Conservation (phyloP, 1,140 invertebrate species). For the Nasonia longicornis region DNA sequence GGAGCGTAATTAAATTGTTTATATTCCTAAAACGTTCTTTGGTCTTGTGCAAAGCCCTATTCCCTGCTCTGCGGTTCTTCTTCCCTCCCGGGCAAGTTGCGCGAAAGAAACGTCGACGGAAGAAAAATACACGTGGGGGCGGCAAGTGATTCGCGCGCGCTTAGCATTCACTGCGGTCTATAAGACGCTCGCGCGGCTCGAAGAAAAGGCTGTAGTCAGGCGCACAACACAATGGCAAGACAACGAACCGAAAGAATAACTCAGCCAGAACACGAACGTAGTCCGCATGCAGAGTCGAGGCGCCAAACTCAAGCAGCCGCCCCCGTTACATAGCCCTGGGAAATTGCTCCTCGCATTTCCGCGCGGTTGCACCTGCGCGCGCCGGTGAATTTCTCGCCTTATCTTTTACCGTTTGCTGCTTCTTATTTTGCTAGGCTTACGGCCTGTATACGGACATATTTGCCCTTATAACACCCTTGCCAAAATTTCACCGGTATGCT, state of each 20-base stretch:
- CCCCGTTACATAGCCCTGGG: slow-evolving; percentile 47
- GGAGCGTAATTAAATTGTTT: slow-evolving; percentile 27
- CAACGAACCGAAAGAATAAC: slow-evolving; percentile 66
- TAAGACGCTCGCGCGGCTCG: slow-evolving; percentile 40
- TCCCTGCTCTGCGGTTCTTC: slow-evolving; percentile 50
- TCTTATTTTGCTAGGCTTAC: too few species aligned
- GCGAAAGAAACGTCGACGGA: neutral
- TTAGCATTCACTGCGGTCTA: slow-evolving; percentile 53
- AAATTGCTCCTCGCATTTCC: slow-evolving; percentile 54
- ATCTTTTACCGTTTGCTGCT: neutral
- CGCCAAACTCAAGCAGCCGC: slow-evolving; percentile 51
- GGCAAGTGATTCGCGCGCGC: slow-evolving; percentile 50
- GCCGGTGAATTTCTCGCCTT: neutral
- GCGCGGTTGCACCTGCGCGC: neutral
- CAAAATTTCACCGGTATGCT: neutral
- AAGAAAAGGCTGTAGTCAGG: slow-evolving; percentile 48
- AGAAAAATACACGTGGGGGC: neutral
- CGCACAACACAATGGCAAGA: slow-evolving; percentile 64
- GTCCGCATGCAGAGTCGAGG: slow-evolving; percentile 53
- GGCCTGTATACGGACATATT: neutral
- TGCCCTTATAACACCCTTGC: neutral
- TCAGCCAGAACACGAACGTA: slow-evolving; percentile 61
- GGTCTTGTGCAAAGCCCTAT: neutral
- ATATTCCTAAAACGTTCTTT: slow-evolving; percentile 24
- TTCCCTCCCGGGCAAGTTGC: neutral